These are phyloP conservation scores for Clavelina lepadiformis DNA, from an alignment of 23 tunicate genomes.

Conservation along the genomic window DNA sequence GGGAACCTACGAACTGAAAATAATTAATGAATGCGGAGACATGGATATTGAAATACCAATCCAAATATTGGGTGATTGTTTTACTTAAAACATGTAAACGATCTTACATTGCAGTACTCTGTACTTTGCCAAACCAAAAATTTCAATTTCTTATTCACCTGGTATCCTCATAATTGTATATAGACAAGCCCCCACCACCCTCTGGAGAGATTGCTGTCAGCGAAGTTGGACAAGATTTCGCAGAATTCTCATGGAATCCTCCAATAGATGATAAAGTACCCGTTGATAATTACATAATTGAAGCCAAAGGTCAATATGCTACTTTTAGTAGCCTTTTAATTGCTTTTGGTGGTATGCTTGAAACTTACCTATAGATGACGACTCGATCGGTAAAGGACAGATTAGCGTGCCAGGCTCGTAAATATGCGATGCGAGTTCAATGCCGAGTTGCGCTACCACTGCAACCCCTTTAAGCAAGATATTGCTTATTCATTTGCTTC, in stretches of 20 bases:
- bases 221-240: conserved; percentile 46
- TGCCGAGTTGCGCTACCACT: no score
- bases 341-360: no score
- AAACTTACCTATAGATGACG: no score
- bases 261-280: conserved; percentile 55
- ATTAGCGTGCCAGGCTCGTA: no score
- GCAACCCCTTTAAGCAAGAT: no score
- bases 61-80: conserved; percentile 43
- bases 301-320: conserved; percentile 47
- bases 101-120: background rate
- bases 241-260: conserved; percentile 72
- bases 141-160: background rate
- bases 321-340: background rate
- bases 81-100: background rate
- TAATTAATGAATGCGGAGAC: conserved; percentile 73
- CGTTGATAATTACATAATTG: conserved; percentile 75
- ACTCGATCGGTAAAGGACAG: no score
- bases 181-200: conserved; percentile 86
- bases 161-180: background rate
- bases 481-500: no score
- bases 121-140: background rate
- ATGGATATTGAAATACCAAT: conserved; percentile 65
- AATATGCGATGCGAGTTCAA: no score
- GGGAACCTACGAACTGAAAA: conserved; percentile 67
- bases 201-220: conserved; percentile 79